Evolutionary conservation across 2,888 invertebrate genomes (phyloP).

Genomic region (Macrosoma leucophasiata): DNA sequence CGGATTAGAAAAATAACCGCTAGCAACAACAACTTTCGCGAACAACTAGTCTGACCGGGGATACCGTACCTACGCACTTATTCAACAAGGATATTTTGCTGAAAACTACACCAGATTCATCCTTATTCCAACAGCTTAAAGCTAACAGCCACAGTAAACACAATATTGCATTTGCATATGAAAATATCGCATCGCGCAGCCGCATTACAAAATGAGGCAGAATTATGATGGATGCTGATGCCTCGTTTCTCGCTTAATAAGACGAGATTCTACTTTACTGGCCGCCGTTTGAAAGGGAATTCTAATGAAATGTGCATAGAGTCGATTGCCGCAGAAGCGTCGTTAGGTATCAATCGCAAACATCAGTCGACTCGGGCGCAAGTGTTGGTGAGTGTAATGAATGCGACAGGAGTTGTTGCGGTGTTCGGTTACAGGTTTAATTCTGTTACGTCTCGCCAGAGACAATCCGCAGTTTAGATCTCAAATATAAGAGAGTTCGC

Average conservation of each 20-base stretch:
- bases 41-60: slow-evolving; percentile 47
- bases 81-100: slow-evolving; percentile 37
- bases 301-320: slow-evolving; percentile 20
- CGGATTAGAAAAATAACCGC: slow-evolving; percentile 45
- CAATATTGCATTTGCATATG: slow-evolving; percentile 45
- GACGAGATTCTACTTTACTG: slow-evolving; percentile 43
- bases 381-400: slow-evolving; percentile 32
- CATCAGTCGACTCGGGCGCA: slow-evolving; percentile 36
- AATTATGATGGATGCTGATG: slow-evolving; percentile 74
- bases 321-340: slow-evolving; percentile 11
- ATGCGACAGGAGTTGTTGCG: slow-evolving; percentile 31
- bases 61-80: slow-evolving; percentile 39
- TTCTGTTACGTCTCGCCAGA: slow-evolving; percentile 32
- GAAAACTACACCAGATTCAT: slow-evolving; percentile 29
- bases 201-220: slow-evolving; percentile 69
- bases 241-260: slow-evolving; percentile 64
- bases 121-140: slow-evolving; percentile 32
- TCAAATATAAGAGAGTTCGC: slow-evolving; percentile 12
- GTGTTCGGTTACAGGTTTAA: slow-evolving; percentile 49
- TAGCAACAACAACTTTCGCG: slow-evolving; percentile 48
- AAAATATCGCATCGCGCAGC: slow-evolving; percentile 53
- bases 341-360: slow-evolving; percentile 39
- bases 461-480: slow-evolving; percentile 22
- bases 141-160: slow-evolving; percentile 24
- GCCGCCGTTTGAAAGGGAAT: slow-evolving; percentile 28